Conservation (phyloP, 2,888 invertebrate genomes). For the Pristionchus entomophagus region DNA sequence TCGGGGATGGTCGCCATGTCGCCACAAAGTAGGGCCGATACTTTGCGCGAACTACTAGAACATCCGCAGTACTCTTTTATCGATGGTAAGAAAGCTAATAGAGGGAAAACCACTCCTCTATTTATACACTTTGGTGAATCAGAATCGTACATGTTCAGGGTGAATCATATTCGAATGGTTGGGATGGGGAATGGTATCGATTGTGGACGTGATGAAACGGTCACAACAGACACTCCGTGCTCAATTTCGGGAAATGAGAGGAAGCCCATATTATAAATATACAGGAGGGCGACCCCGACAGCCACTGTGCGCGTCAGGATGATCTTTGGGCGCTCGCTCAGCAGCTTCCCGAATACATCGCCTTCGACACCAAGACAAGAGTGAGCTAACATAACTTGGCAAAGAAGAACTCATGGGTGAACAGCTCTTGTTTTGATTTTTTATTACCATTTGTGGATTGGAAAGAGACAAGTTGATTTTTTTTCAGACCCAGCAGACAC, state of each 20-base stretch:
- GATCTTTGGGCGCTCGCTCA: slow-evolving; percentile 58
- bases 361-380: background rate
- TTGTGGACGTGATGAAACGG: no score
- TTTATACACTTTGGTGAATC: no score
- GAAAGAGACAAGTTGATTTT: background rate
- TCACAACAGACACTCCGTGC: no score
- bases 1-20: background rate
- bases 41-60: background rate
- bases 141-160: no score
- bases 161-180: no score
- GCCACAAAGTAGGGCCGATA: background rate
- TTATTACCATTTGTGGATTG: background rate
- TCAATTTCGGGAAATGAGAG: no score
- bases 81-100: background rate
- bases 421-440: no score
- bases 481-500: slow-evolving; percentile 4
- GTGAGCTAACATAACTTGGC: background rate
- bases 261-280: no score
- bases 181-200: no score
- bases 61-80: background rate
- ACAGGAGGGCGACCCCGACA: no score
- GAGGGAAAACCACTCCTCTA: no score
- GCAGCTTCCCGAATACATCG: background rate
- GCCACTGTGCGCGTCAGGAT: slow-evolving; percentile 53
- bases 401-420: no score